Base-by-base conservation (phyloP, 2,113 vertebrate species). In the Castor canadensis region DNA sequence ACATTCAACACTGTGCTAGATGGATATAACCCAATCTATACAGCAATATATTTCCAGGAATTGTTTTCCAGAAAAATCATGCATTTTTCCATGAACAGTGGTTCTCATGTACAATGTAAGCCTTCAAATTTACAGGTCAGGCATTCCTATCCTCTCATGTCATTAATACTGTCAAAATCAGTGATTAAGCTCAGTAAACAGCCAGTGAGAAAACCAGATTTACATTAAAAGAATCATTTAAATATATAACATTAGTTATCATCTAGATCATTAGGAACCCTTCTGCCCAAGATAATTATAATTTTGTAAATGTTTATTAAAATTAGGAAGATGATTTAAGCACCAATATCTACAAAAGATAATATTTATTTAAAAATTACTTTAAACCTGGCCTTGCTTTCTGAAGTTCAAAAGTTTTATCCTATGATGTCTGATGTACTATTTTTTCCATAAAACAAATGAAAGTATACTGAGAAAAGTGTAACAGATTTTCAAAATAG, bases 11-110 rank as follows among this genome's bases (percentile, higher is more conserved):
- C 80, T 94, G 83, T 96, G 89, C 91, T 94, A 52, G 91, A 96
- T 97, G 93, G 83, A 96, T 97, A 97, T 95, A 97, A 98, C 91
- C 93, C 96, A 95, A 96, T 97, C 96, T 97, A 98, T 98, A 98
- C 69, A 97, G 89, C 94, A 96, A 80, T 98, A 97, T 97, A 98
- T 97, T 97, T 98, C 97, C 97, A 97, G 71, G 96, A 85, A 97
- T 98, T 98, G 97, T 98, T 97, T 96, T 96, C 9, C 75, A 95
- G 86, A 88, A 97, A 97, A 97, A 97, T 94, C 93, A 91, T 77
- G 86, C 69, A 92, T 76, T 97, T 97, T 97, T 97, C 92, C 89
- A 95, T 84, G 87, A 96, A 52, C 84, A 87, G 66, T 45, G 56
- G 86, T 97, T 97, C 97, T 97, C 97, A 97, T 97, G 94, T 91